Conservation (phyloP, 2,113 vertebrate species). For the Solenodon paradoxus region DNA sequence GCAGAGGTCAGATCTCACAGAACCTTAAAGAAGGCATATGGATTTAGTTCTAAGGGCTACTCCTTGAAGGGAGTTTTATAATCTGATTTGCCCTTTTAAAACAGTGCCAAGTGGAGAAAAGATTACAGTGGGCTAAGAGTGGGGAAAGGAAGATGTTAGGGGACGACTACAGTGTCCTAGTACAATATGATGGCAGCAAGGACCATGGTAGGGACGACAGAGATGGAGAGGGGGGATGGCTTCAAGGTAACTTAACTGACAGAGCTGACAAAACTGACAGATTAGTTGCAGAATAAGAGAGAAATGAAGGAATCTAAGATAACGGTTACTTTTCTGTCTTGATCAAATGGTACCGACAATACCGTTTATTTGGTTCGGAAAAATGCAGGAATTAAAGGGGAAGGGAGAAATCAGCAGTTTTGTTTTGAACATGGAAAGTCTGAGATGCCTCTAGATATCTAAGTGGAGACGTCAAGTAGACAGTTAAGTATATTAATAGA, state of each 20-base stretch:
- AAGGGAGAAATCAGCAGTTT: not conserved
- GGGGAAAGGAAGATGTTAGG: not conserved
- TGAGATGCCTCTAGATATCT: not conserved
- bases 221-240: not conserved
- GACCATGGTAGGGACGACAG: not conserved
- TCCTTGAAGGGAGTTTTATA: not conserved
- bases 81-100: not conserved
- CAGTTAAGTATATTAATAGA: not conserved
- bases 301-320: not conserved
- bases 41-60: not conserved
- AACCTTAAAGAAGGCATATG: not conserved
- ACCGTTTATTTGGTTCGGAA: not conserved
- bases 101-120: not conserved
- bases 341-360: not conserved
- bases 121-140: not conserved
- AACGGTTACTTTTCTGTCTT: not conserved
- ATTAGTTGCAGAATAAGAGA: no score
- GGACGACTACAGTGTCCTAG: not conserved
- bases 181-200: rapidly evolving
- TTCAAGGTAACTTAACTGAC: not conserved
- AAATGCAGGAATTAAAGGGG: not conserved
- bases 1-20: no score
- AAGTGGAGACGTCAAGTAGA: not conserved
- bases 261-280: no score
- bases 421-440: not conserved